phyloP scores from a whole-genome alignment of 2,888 invertebrate species.

The Incurvaria masculella region DNA sequence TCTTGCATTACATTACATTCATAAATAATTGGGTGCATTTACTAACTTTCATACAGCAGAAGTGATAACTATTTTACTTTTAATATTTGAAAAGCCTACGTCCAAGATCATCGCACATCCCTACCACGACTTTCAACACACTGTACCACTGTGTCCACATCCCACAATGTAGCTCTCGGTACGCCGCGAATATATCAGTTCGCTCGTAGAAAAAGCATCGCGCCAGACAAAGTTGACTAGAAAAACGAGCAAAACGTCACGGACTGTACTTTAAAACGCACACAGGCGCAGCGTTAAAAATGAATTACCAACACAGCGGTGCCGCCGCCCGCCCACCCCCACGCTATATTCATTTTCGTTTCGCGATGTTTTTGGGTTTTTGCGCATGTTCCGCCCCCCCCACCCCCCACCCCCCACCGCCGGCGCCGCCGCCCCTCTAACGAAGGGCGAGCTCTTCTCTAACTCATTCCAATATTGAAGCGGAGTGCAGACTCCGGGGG shows the following conservation, averaged over 20 bases:
- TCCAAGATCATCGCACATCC: too few relatives aligned
- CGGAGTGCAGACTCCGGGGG: slow-evolving; percentile 1
- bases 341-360: slow-evolving; percentile 56
- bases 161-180: too few relatives aligned
- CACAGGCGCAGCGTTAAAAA: slow-evolving; percentile 56
- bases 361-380: slow-evolving; percentile 58
- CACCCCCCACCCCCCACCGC: slow-evolving; percentile 6
- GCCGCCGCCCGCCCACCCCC: slow-evolving; percentile 22
- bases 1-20: too few relatives aligned
- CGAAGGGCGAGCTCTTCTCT: neutral
- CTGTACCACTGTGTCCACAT: too few relatives aligned
- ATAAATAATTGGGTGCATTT: too few relatives aligned
- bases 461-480: slow-evolving; percentile 1
- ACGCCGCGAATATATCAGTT: too few relatives aligned
- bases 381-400: slow-evolving; percentile 33
- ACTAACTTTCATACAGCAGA: too few relatives aligned
- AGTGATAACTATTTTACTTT: too few relatives aligned
- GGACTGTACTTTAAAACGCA: slow-evolving; percentile 55
- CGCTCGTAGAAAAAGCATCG: too few relatives aligned
- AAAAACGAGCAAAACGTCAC: slow-evolving; percentile 1
- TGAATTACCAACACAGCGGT: slow-evolving; percentile 53
- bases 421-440: neutral
- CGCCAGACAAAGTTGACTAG: neutral
- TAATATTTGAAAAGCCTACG: too few relatives aligned
- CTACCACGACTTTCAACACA: too few relatives aligned